Base-by-base conservation (phyloP, 2,888 invertebrate genomes). In the Heliconius sara region DNA sequence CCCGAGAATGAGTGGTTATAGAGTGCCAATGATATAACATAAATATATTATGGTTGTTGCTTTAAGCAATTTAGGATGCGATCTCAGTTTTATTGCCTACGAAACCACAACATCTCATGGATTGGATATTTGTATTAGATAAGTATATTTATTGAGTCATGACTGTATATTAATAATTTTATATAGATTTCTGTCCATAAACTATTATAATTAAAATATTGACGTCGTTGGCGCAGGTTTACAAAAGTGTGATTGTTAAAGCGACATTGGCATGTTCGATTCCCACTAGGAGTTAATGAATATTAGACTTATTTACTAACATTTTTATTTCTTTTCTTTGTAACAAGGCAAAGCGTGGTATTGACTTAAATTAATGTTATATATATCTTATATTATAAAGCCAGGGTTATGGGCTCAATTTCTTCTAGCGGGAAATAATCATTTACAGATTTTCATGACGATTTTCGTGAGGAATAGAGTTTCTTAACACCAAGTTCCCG, bases 71-170 rank as follows among this genome's bases (percentile, higher is more conserved):
- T 82, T 77, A 47, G 82, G 25, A 75, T 74, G 70, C 72, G 80
- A 82, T 82, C 82, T 80, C 66, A 79, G 30, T 82, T 82, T 82
- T 82, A 82, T 82, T 76, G 73, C 79, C 65, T 70, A 77, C 79
- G 79, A 80, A 79, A 68, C 79, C 63, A 80, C 75, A 77, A 67
- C 77, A 39, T 79, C 43, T 63, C 65, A 60, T 57, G 47, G 52
- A 34, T 66, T 66, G n/a, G 73, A 66, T 78, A 47, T 73, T 52
- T 57, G 19, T 52, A 30, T 57, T 52, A 73, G 30, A 60, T 30
- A 57, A 57, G 34, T 57, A 57, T 73, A 76, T 76, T 71, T 67
- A 43, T 19, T 52, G 65, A 27, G 10, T 16, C 10, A 10, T 60
- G 0, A 60, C n/a, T n/a, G 3, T n/a, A 10, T n/a, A n/a, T 60